Base-by-base conservation (phyloP, 2,797 vertebrate species). In the Alosa sapidissima region DNA sequence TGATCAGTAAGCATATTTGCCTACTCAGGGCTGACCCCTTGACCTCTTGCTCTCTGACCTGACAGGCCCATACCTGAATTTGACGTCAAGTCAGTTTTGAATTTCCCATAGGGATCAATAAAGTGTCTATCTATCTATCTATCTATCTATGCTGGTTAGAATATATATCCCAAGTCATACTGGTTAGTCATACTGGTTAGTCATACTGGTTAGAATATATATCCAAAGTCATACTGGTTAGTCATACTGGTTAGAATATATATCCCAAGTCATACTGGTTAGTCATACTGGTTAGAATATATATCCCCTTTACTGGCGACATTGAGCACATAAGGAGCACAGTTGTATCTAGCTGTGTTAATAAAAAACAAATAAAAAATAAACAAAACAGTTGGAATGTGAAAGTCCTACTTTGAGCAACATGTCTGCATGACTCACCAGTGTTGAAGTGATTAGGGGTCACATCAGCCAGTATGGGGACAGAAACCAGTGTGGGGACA, bases 21-120 rank as follows among this genome's bases (percentile, higher is more conserved):
- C 13, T 33, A 75, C 33, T 75, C 68, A 75, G 68, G 41, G 14
- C 36, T 75, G 68, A 75, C 68, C 68, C 33, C 68, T 75, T 75
- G 68, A 75, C 68, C 14, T 75, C 33, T 19, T 75, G 33, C 68
- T 16, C 68, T 75, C 14, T 41, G 68, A 75, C 68, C 68, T 41
- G 68, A 14, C 13, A 4, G 33, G 3, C 68, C 33, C 33, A 28
- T 19, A 36, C 19, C 33, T 41, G 68, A 41, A 41, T 41, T 45
- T 75, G 68, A 75, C 28, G 28, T 28, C 28, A 28, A 28, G 28
- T 1, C 28, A 28, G 28, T 28, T 28, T 28, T 28, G 28, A 28
- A 28, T 28, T 28, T 28, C 28, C 28, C 28, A 28, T 28, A 28
- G 28, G 28, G 28, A 28, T 28, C 28, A 28, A 28, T 28, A 28